Base-by-base conservation (phyloP, 2,888 invertebrate genomes). In the Gibbula magus region DNA sequence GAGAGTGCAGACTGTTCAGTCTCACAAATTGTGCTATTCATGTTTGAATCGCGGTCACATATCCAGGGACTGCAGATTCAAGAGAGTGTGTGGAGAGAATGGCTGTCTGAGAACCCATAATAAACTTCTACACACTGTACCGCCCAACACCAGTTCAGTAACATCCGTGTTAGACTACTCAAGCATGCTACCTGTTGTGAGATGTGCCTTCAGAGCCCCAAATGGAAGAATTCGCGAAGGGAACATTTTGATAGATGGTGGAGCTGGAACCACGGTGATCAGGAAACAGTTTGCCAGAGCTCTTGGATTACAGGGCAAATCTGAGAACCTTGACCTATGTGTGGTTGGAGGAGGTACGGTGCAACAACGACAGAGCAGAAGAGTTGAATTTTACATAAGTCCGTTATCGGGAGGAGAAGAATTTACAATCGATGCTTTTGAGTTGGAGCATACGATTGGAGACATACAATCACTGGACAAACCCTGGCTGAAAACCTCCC, bases 401-500 rank as follows among this genome's bases (percentile, higher is more conserved):
- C 25, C 67, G 7, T 0, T 80, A 13, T n/a, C 16, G 2, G 53
- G 53, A 8, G 77, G 54, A 2, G 77, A 80, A 54, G 80, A 80
- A 77, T 77, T 61, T 25, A 32, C 29, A 16, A 53, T 80, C 18
- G 79, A 80, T 32, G 79, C 79, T 13, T 66, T 76, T 70, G 79
- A 77, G 39, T 76, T 76, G 18, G 70, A 76, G 3, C 76, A 79
- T 35, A 79, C 79, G 16, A 61, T 79, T 22, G 25, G 51, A 10
- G 66, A 35, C 35, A 73, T 79, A 7, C 75, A 74, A n/a, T 10
- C n/a, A 74, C 16, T n/a, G 52, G 18, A 29, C 74, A 39, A 53
- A 56, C 10, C 32, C 20, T 79, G 79, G 66, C 29, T 53, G n/a
- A 16, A 53, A 2, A n/a, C 53, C 16, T 53, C n/a, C n/a, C 10